Base-by-base conservation (phyloP, 2,888 invertebrate species). In the Oligia strigilis region DNA sequence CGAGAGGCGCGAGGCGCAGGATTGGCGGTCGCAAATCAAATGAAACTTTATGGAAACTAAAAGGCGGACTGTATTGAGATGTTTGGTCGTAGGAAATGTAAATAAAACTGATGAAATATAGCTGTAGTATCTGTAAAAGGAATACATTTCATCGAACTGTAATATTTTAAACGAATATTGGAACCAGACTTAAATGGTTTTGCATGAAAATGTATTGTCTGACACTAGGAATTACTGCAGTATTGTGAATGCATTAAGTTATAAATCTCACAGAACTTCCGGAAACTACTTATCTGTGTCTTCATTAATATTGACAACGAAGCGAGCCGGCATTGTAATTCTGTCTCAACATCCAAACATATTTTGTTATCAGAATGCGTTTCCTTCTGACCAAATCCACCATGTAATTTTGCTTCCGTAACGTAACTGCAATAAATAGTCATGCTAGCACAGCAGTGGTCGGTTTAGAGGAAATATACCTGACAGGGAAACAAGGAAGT, bases 11-110 rank as follows among this genome's bases (percentile, higher is more conserved):
- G 46, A 43, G 58, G 78, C 67, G n/a, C 52, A 1, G 36, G 19
- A 46, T 55, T 72, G 76, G 72, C 71, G 87, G 79, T 87, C 74
- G 73, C 87, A 87, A 87, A 87, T 86, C 85, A 86, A 84, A 87
- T 78, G 82, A 70, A 86, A 87, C 82, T 86, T 86, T 75, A 77
- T 64, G 70, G 55, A 77, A 84, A 84, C 79, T 84, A 87, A 87
- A 87, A 82, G 75, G 66, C 52, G 72, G 66, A 81, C 62, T 73
- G 66, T 84, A 86, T 82, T 77, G 87, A 82, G 80, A 85, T 80
- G 70, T 70, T 86, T 43, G 66, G 72, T 65, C 70, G 64, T 4
- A 80, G 77, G n/a, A 79, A 83, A 83, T 77, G 80, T 72, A 80
- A 72, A 83, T 72, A 80, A 65, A 69, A 71, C 49, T 46, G 17